Percentiles rank a stretch among this genome's conserved stretches.
phyloP scores from a whole-genome alignment of 23 tunicate genomes.

The Clavelina lepadiformis region DNA sequence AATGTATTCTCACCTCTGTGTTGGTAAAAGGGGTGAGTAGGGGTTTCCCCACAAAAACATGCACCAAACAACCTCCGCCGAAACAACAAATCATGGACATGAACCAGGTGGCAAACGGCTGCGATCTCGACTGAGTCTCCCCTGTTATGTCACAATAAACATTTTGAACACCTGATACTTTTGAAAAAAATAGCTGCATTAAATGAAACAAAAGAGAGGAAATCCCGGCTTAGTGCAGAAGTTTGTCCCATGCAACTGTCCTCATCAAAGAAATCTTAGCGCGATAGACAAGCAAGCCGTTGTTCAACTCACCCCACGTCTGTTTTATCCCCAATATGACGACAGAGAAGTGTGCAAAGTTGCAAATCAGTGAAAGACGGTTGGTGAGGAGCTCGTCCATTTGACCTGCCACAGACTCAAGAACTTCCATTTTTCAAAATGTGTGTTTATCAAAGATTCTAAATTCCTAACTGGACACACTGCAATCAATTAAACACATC shows the following conservation, averaged over 20 bases:
- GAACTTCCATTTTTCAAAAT: background rate
- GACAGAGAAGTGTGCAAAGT: conserved; percentile 50
- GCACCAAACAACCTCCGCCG: conserved; percentile 24
- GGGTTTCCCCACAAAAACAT: conserved; percentile 15
- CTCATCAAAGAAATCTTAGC: no score
- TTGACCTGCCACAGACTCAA: conserved; percentile 13
- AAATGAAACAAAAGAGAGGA: no score
- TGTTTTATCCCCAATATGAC: conserved; percentile 45
- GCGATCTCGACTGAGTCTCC: conserved; percentile 18
- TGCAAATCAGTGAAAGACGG: conserved; percentile 21
- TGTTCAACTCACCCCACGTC: conserved; percentile 65
- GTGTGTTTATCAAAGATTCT: no score
- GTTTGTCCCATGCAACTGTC: no score
- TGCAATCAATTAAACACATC: no score
- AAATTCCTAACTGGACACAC: no score
- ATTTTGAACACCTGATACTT: no score
- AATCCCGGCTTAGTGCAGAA: no score
- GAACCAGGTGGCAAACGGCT: conserved; percentile 29
- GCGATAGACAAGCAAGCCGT: no score
- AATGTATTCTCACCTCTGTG: background rate
- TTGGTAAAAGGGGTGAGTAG: conserved; percentile 15
- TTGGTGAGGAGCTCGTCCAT: conserved; percentile 13
- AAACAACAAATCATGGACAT: conserved; percentile 21
- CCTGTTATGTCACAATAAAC: no score
- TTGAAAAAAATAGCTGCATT: no score